Evolutionary conservation across 2,888 invertebrate species (phyloP), one percentile per base, ranked within the genome.

Genomic region (Scelioninae gen. 1): DNA sequence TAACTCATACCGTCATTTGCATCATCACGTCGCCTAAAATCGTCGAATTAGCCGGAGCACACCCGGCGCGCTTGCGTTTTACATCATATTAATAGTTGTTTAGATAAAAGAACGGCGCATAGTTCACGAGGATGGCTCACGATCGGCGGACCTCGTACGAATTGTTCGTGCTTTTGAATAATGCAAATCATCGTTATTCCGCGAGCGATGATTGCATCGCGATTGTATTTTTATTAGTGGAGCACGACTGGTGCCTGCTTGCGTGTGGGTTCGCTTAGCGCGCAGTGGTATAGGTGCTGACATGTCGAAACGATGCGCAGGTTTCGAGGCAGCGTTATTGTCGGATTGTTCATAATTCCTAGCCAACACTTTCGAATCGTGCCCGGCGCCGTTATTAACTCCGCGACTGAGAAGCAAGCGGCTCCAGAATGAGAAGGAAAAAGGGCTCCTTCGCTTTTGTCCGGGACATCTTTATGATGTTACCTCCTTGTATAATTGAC

Each of bases 131-230:
- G 85, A 85, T 85, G 81, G 77, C 75, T 82, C 84, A 85, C 84
- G 82, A 79, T 76, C 71, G 51, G 71, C 55, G n/a, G n/a, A n/a
- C 77, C 71, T 76, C 80, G 71, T 84, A 84, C 80, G 83, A 86
- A 83, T 86, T 62, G 80, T 79, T 85, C 86, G 85, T 86, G 85
- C 86, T 81, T 79, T 83, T 85, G 87, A 89, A 89, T 89, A 88
- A 87, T 88, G 89, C 89, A 89, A 88, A 89, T 89, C 89, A 86
- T 87, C 84, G 85, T 84, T 87, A 84, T 85, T 86, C 85, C 86
- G 84, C 81, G 82, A 80, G 85, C 87, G 86, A 88, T 89, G 89
- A 88, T 89, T 89, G 89, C 87, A 88, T 86, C 87, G 88, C 86
- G 88, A 89, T 89, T 89, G 85, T 86, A 83, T 86, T 86, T 85